Percentiles rank a stretch among this genome's conserved stretches.
Conservation (phyloP, 2,888 invertebrate genomes). For the Lochmaea crataegi region DNA sequence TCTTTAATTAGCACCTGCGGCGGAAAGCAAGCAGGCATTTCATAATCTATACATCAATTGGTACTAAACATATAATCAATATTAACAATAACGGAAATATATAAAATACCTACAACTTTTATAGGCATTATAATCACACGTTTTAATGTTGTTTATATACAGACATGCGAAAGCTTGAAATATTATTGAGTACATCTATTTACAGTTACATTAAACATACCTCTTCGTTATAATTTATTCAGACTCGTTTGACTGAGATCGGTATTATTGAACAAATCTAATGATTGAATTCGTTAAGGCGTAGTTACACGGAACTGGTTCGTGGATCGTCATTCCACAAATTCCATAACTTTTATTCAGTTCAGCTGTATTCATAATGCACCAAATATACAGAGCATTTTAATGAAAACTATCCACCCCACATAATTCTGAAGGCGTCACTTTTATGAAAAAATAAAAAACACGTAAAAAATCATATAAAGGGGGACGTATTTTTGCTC, state of each 20-base stretch:
- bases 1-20: background rate
- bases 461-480: too few species aligned
- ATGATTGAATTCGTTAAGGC: background rate
- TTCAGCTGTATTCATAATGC: too few species aligned
- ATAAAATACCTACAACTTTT: constrained; percentile 34
- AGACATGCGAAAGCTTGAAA: constrained; percentile 26
- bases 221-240: constrained; percentile 33
- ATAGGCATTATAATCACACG: constrained; percentile 38
- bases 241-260: constrained; percentile 18
- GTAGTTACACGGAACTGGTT: background rate
- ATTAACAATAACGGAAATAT: constrained; percentile 36
- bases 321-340: background rate
- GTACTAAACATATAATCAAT: constrained; percentile 17
- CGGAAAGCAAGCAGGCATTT: background rate
- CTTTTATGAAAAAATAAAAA: too few species aligned
- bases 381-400: too few species aligned
- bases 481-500: too few species aligned
- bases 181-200: constrained; percentile 35
- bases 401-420: too few species aligned
- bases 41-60: background rate
- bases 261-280: constrained; percentile 5
- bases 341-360: too few species aligned
- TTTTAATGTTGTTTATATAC: constrained; percentile 40
- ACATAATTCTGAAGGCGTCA: too few species aligned
- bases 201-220: constrained; percentile 34